Conservation (phyloP, 2,888 invertebrate species). For the Steinernema hermaphroditum region DNA sequence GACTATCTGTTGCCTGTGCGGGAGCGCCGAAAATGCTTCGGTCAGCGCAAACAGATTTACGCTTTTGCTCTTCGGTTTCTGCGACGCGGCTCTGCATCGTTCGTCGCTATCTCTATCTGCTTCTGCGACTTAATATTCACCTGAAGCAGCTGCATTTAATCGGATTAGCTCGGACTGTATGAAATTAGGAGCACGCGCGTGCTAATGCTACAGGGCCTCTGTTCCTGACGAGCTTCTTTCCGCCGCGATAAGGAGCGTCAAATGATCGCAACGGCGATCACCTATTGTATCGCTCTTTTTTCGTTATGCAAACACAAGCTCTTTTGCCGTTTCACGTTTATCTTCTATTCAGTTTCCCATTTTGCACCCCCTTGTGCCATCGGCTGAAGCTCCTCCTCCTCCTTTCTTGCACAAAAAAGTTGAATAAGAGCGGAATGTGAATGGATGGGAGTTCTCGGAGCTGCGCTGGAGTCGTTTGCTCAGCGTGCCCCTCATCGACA, state of each 20-base stretch:
- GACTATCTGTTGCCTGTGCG: conserved; percentile 22
- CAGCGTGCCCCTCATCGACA: background rate
- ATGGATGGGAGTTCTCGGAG: background rate
- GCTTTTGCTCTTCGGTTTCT: conserved; percentile 28
- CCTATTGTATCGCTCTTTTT: background rate
- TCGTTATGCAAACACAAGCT: background rate
- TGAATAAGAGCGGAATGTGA: background rate
- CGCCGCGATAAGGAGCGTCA: too few relatives aligned
- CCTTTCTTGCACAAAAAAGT: background rate
- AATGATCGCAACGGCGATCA: background rate
- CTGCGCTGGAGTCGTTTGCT: background rate
- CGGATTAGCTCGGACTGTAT: conserved; percentile 19
- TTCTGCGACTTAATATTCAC: conserved; percentile 24
- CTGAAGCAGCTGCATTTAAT: conserved; percentile 29
- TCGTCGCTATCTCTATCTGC: background rate
- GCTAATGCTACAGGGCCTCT: background rate
- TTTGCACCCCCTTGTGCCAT: too few relatives aligned
- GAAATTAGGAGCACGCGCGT: conserved; percentile 28
- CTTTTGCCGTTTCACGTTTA: background rate
- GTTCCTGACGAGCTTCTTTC: background rate
- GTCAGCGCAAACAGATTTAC: conserved; percentile 31
- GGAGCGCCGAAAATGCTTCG: conserved; percentile 27
- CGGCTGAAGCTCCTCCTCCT: background rate
- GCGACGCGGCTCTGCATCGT: background rate
- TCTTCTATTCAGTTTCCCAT: background rate